Percentiles rank a stretch among this genome's conserved stretches.
These are phyloP conservation scores for Oryzias javanicus DNA, from an alignment of 2,113 vertebrate genomes.

Conservation along the genomic window DNA sequence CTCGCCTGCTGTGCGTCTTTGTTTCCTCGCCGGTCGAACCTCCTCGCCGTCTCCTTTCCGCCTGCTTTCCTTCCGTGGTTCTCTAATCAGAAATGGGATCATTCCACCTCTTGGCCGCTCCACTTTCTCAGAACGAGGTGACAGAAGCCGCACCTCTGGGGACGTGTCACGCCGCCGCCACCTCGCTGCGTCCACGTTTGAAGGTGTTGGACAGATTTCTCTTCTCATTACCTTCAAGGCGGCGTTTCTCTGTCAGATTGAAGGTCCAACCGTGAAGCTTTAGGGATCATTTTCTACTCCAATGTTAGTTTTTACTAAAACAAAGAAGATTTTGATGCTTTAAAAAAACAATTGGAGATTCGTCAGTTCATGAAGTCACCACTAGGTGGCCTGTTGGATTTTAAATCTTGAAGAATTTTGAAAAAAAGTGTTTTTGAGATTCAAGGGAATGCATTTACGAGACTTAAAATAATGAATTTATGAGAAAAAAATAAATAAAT, in stretches of 20 bases:
- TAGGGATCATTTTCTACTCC: no score
- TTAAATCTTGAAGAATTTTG: no score
- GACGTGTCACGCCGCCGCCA: neutral
- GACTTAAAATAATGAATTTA: no score
- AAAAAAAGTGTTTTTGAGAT: no score
- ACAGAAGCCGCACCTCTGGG: constrained; percentile 4
- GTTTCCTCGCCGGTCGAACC: neutral
- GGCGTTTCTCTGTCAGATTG: neutral
- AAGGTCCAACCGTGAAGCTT: no score
- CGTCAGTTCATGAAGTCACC: no score
- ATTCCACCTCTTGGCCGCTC: neutral
- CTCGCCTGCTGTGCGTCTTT: neutral
- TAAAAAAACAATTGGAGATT: no score
- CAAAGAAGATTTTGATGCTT: no score
- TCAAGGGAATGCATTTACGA: no score
- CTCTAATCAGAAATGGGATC: constrained; percentile 2
- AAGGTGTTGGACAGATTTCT: neutral
- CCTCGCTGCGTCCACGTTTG: neutral
- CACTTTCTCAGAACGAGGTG: constrained; percentile 9
- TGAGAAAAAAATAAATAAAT: no score
- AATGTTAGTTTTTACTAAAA: no score
- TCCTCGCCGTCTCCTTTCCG: neutral
- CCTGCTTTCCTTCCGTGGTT: neutral
- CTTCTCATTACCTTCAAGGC: neutral
- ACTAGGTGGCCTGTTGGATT: no score